These are phyloP conservation scores for Laticauda colubrina DNA, from an alignment of 2,113 vertebrate species.

Conservation along the genomic window DNA sequence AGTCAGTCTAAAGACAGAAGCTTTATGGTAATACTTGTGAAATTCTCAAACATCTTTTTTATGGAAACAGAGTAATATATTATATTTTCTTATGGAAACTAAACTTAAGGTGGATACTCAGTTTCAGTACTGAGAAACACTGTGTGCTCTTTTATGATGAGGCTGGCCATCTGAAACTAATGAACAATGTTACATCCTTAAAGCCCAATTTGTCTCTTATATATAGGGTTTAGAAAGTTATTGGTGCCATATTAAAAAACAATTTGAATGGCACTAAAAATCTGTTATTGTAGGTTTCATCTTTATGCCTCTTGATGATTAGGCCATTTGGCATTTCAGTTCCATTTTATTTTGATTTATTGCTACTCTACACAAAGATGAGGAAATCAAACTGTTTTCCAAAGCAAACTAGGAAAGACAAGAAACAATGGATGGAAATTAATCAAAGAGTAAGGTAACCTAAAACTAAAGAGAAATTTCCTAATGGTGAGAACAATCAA, in stretches of 20 bases:
- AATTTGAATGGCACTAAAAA: not conserved
- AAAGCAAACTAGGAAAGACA: not conserved
- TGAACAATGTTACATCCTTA: not conserved
- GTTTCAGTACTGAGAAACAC: not conserved
- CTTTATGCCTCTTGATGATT: not conserved
- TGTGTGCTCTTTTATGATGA: not conserved
- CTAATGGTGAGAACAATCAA: not conserved
- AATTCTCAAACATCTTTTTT: not conserved
- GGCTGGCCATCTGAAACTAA: not conserved
- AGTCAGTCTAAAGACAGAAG: not conserved
- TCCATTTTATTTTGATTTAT: not conserved
- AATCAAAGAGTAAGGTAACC: not conserved
- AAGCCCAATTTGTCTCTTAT: not conserved
- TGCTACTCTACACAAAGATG: not conserved
- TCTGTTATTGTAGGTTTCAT: not conserved
- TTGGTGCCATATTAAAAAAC: not conserved
- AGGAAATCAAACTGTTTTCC: not conserved
- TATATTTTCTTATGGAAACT: not conserved
- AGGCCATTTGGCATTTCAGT: not conserved
- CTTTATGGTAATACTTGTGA: not conserved
- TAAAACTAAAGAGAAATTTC: not conserved
- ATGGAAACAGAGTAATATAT: not conserved
- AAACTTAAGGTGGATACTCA: not conserved
- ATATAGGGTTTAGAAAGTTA: not conserved
- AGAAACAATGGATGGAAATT: not conserved